Conservation (phyloP, 1,140 invertebrate genomes). For the Dendrolimus kikuchii region DNA sequence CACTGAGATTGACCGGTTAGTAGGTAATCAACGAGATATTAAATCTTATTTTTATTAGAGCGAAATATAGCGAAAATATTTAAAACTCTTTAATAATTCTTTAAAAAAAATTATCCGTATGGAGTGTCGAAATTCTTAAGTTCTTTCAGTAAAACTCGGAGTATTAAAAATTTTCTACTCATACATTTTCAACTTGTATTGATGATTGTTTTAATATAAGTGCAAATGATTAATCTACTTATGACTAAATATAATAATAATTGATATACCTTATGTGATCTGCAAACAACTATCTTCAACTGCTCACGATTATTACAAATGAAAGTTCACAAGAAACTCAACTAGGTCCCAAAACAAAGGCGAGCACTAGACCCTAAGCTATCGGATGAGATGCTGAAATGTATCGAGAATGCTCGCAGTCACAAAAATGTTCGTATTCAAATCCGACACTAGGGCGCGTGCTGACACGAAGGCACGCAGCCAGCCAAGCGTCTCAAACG, state of each 20-base stretch:
- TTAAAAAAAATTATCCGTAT: too few species aligned
- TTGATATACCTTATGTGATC: slow-evolving; percentile 23
- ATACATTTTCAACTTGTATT: too few species aligned
- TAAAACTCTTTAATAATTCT: too few species aligned
- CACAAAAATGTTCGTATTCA: slow-evolving; percentile 23
- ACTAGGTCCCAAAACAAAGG: slow-evolving; percentile 42
- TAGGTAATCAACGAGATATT: too few species aligned
- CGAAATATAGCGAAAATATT: too few species aligned
- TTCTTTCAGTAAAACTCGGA: too few species aligned
- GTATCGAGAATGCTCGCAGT: slow-evolving; percentile 7
- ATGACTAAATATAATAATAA: background rate
- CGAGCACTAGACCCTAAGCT: slow-evolving; percentile 44
- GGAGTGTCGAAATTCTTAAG: too few species aligned
- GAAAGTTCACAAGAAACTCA: slow-evolving; percentile 52
- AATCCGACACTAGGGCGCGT: slow-evolving; percentile 28
- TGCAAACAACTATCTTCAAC: slow-evolving; percentile 24
- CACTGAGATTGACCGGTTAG: too few species aligned
- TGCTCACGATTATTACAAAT: slow-evolving; percentile 35
- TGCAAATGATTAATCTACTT: background rate
- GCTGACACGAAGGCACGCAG: slow-evolving; percentile 38
- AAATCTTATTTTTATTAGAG: too few species aligned
- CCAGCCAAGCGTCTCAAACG: slow-evolving; percentile 56
- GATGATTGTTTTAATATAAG: too few species aligned
- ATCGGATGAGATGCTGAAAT: background rate
- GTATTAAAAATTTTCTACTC: too few species aligned